Conservation (phyloP, 2,888 invertebrate genomes). For the Protodeltote pygarga region DNA sequence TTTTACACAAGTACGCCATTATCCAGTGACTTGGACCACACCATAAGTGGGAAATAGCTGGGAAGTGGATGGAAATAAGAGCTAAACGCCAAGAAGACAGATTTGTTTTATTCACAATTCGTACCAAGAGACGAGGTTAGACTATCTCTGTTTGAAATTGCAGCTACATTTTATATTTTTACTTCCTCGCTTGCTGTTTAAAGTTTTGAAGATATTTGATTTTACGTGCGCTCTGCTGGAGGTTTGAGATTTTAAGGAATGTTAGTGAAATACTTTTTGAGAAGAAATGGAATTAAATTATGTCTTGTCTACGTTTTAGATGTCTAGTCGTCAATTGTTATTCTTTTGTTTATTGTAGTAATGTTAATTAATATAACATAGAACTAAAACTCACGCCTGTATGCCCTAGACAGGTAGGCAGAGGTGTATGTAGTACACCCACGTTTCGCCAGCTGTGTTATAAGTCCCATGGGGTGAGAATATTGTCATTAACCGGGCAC, state of each 20-base stretch:
- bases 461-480: too few species aligned
- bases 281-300: too few species aligned
- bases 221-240: slow-evolving; percentile 8
- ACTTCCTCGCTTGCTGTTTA: slow-evolving; percentile 30
- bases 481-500: too few species aligned
- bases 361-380: too few species aligned
- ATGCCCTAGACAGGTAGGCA: too few species aligned
- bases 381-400: too few species aligned
- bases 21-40: slow-evolving; percentile 50
- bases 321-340: too few species aligned
- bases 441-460: too few species aligned
- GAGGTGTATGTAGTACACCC: too few species aligned
- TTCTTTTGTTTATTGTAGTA: too few species aligned
- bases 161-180: slow-evolving; percentile 41
- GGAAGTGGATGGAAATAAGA: slow-evolving; percentile 80
- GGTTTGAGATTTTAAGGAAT: slow-evolving; percentile 20
- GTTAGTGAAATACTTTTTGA: slow-evolving; percentile 7
- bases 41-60: slow-evolving; percentile 75
- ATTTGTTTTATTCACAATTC: slow-evolving; percentile 80
- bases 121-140: slow-evolving; percentile 36
- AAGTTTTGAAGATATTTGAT: slow-evolving; percentile 38
- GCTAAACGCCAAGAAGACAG: slow-evolving; percentile 81
- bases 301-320: too few species aligned
- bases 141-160: slow-evolving; percentile 34
- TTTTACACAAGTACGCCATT: slow-evolving; percentile 19